Base-by-base conservation (phyloP, 2,113 vertebrate genomes). In the Percina caprodes region DNA sequence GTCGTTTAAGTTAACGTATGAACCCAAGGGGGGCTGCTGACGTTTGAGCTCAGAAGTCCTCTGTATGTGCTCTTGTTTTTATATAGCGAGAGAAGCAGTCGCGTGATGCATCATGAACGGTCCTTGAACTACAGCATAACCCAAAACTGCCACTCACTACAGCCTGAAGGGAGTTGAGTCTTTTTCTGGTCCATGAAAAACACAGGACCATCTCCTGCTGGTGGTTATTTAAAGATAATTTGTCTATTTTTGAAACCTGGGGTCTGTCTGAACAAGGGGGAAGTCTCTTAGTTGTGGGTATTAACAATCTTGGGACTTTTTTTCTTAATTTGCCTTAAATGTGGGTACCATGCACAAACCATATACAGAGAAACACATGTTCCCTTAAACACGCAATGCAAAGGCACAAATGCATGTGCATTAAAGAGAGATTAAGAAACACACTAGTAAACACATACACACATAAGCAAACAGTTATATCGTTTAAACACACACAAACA, bases 151-250 rank as follows among this genome's bases (percentile, higher is more conserved):
- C 85, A 86, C 69, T 86, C 86, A 76, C 68, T 90, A 39, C 62
- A 49, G 63, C 69, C 82, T 79, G 75, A 79, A 83, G 81, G 82
- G 60, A 86, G 62, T 51, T 10, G n/a, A 86, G 69, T 69, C 55
- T 85, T 88, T 83, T 86, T 86, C 80, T 80, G 74, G 49, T 86
- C 69, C 58, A 49, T 63, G 62, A 85, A 74, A 83, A 81, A 80
- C 69, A 83, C 65, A 19, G 67, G 76, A 78, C 30, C 8, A 74
- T 83, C 80, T 69, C 65, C 70, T 69, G 69, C 69, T 52, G 55
- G 24, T 49, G 77, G 77, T 78, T 92, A 87, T 89, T 89, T 92
- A 88, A 90, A 77, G 83, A 87, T 80, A 73, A 87, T 69, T 80
- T 62, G 59, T 78, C 75, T 86, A 87, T 91, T 89, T 91, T 84